Conservation (phyloP, 2,113 vertebrate genomes). For the Hemicordylus capensis region DNA sequence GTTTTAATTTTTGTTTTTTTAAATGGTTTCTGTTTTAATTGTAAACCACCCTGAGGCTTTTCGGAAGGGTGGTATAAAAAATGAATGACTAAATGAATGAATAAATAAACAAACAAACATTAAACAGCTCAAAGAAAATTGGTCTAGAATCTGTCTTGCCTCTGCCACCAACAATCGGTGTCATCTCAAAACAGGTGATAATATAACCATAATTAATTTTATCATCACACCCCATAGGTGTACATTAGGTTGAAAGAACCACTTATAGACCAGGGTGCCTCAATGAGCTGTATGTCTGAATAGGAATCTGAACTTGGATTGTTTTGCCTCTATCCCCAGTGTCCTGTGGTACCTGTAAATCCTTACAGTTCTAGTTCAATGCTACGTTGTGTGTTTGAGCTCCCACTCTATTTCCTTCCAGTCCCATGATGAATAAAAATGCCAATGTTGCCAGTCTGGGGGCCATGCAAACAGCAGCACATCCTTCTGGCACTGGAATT, state of each 20-base stretch:
- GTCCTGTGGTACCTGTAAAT: neutral
- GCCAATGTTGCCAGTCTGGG: constrained; percentile 81
- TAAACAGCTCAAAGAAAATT: neutral
- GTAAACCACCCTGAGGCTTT: no score
- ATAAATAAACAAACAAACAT: no score
- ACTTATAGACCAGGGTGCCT: neutral
- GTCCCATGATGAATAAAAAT: constrained; percentile 88
- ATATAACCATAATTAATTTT: no score
- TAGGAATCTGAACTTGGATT: neutral
- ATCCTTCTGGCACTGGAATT: constrained; percentile 88
- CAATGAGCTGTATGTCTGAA: neutral
- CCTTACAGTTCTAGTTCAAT: no score
- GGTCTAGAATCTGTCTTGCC: neutral
- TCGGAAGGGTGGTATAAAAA: no score
- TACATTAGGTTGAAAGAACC: neutral
- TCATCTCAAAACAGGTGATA: no score
- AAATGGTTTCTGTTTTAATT: no score
- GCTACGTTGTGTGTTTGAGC: constrained; percentile 12
- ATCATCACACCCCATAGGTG: neutral
- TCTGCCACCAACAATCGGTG: no score
- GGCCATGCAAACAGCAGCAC: constrained; percentile 86
- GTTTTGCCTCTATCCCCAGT: no score
- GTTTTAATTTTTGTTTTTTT: no score
- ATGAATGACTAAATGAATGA: no score
- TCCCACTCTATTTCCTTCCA: constrained; percentile 69